phyloP scores from a whole-genome alignment of 53 echinoderm and acorn worm genomes.

The Echinarachnius parma region DNA sequence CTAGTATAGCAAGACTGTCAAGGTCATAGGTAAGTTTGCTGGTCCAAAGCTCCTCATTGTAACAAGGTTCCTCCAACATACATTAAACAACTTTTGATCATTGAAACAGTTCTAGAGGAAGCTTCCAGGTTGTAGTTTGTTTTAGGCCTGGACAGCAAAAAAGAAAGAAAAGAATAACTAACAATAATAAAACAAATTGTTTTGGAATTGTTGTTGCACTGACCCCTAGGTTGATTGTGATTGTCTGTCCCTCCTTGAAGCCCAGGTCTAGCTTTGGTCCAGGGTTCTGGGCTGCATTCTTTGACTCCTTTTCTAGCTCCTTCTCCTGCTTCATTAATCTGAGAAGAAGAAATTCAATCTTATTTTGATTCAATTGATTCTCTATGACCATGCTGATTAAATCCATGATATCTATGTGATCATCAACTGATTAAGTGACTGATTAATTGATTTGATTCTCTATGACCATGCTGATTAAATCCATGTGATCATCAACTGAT shows the following conservation, averaged over 20 bases:
- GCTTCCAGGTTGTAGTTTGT: neutral
- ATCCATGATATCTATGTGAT: too few relatives aligned
- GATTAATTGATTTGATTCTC: too few relatives aligned
- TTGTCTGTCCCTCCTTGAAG: constrained; percentile 97
- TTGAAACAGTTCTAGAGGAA: too few relatives aligned
- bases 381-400: too few relatives aligned
- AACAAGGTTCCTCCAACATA: neutral
- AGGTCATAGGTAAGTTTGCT: too few relatives aligned
- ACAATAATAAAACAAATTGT: neutral
- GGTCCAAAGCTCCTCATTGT: neutral
- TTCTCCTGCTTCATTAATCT: constrained; percentile 82
- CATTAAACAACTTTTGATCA: neutral
- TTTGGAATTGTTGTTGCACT: constrained; percentile 20
- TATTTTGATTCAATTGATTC: too few relatives aligned
- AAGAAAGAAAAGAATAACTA: too few relatives aligned
- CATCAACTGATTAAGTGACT: too few relatives aligned
- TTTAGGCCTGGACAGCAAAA: neutral
- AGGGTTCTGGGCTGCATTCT: constrained; percentile 63
- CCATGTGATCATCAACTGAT: too few relatives aligned
- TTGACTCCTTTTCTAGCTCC: constrained; percentile 68
- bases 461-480: too few relatives aligned
- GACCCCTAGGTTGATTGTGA: constrained; percentile 95
- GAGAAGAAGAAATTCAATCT: neutral
- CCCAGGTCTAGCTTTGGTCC: constrained; percentile 90
- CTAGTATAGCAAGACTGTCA: too few relatives aligned